Conservation (phyloP, 2,888 invertebrate genomes). For the Monopis laevigella region DNA sequence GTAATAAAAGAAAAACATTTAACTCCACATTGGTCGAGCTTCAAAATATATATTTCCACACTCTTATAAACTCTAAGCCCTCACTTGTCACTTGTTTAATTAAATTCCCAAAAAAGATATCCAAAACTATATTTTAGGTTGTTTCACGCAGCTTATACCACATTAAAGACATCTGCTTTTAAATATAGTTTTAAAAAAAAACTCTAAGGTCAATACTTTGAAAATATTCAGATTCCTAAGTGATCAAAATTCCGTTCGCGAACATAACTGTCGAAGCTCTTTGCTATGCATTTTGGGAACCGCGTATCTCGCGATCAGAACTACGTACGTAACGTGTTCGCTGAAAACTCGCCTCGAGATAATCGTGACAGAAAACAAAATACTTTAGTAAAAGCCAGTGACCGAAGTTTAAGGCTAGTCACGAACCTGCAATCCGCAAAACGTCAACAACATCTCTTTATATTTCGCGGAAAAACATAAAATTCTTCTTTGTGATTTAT, state of each 20-base stretch:
- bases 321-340: conserved; percentile 16
- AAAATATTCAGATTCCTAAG: neutral
- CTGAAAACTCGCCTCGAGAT: conserved; percentile 23
- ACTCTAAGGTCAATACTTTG: no score
- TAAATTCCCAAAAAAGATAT: no score
- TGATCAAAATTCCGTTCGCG: conserved; percentile 22
- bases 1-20: no score
- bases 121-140: no score
- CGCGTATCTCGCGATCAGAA: conserved; percentile 30
- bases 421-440: conserved; percentile 29
- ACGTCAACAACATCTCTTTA: neutral
- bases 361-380: conserved; percentile 35
- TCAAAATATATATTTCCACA: no score
- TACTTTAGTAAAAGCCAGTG: conserved; percentile 29
- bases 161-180: no score
- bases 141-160: no score
- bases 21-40: no score
- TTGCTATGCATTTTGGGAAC: conserved; percentile 33
- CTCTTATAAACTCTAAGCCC: no score
- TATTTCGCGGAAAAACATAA: conserved; percentile 8
- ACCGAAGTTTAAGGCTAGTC: conserved; percentile 36
- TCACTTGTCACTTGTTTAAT: no score
- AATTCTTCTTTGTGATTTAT: neutral
- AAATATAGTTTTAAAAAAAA: no score
- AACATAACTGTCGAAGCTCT: conserved; percentile 31